phyloP scores from a whole-genome alignment of 1,140 invertebrate species.

The Coptotermes formosanus region DNA sequence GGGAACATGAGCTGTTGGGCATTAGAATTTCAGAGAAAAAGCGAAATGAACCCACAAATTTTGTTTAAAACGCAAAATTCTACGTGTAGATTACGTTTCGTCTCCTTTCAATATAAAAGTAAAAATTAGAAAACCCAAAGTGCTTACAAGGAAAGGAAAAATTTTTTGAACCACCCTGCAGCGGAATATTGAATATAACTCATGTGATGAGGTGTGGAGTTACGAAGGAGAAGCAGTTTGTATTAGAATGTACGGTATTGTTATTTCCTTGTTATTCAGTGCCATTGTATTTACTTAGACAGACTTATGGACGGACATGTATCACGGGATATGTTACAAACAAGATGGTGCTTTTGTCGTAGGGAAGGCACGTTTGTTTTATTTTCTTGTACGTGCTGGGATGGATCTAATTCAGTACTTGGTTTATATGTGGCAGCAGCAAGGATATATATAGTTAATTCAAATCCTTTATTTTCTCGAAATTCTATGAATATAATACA shows the following conservation, averaged over 20 bases:
- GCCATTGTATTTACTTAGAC: constrained; percentile 8
- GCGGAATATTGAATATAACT: not conserved
- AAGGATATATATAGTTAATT: no score
- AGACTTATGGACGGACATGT: not conserved
- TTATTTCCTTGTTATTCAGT: not conserved
- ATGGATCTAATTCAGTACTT: not conserved
- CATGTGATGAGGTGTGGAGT: not conserved
- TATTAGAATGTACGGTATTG: constrained; percentile 4
- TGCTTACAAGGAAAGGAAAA: no score
- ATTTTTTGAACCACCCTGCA: not conserved
- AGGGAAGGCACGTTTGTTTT: not conserved
- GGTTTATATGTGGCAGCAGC: not conserved
- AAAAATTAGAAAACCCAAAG: no score
- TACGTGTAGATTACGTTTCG: no score
- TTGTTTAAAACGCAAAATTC: no score
- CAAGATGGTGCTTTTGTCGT: not conserved
- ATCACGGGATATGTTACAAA: not conserved
- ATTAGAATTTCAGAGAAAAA: no score
- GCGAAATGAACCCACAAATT: no score
- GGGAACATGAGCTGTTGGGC: no score
- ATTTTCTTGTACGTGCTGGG: not conserved
- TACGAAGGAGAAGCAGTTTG: not conserved
- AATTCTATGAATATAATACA: no score
- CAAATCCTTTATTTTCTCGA: no score
- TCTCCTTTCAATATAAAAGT: no score